These are phyloP conservation scores for Melanostoma mellinum DNA, from an alignment of 2,888 invertebrate genomes.

Conservation along the genomic window DNA sequence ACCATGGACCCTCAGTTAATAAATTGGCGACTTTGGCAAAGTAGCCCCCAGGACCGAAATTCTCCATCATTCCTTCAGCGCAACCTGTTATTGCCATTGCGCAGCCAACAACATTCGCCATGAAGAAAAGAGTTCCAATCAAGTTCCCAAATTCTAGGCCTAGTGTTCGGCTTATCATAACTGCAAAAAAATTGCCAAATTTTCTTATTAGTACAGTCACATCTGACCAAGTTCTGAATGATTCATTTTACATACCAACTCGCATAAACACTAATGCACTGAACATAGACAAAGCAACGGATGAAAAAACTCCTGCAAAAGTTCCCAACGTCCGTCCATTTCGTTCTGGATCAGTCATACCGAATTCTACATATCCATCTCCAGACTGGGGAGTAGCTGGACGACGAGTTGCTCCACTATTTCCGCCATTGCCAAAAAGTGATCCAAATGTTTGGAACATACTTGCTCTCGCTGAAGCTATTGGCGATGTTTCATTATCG, in stretches of 20 bases:
- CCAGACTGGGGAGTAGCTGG: conserved; percentile 76
- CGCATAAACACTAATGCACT: conserved; percentile 98
- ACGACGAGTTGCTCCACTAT: conserved; percentile 65
- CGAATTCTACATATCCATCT: conserved; percentile 82
- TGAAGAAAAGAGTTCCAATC: conserved; percentile 98
- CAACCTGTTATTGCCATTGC: conserved; percentile 98
- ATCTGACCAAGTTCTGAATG: background rate
- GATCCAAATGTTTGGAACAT: conserved; percentile 80
- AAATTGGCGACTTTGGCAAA: conserved; percentile 82
- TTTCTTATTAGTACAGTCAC: no score
- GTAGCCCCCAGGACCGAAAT: conserved; percentile 92
- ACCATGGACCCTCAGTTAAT: conserved; percentile 91
- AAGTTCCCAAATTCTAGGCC: conserved; percentile 99
- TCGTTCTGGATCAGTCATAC: conserved; percentile 80
- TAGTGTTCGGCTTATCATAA: conserved; percentile 99
- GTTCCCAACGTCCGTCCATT: conserved; percentile 87
- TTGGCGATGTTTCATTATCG: conserved; percentile 79
- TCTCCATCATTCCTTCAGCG: conserved; percentile 95
- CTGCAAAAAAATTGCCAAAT: conserved; percentile 82
- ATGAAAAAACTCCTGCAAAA: conserved; percentile 98
- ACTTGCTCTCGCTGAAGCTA: conserved; percentile 77
- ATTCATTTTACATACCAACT: conserved; percentile 87
- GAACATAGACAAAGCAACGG: conserved; percentile 99
- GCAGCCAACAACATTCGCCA: conserved; percentile 98
- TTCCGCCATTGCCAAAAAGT: conserved; percentile 77